Evolutionary conservation across 2,888 invertebrate species (phyloP), one percentile per base, ranked within the genome.

Genomic region (Timema podura): DNA sequence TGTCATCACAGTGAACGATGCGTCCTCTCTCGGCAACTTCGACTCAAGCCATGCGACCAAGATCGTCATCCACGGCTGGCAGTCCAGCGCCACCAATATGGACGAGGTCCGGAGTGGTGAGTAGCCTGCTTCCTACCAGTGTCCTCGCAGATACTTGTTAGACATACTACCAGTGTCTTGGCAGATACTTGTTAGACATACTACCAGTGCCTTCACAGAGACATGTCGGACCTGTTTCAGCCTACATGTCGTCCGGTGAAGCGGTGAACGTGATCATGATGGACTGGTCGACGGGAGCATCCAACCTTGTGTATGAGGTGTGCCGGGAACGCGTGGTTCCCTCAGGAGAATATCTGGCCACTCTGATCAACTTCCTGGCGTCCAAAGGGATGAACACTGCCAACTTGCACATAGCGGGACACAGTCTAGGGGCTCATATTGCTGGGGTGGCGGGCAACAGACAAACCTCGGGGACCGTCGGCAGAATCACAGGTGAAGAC

Each of bases 401-500:
- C 48, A 9, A 5, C 9, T 6, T 65, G 7, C 48, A 65, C 7
- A 16, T 65, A 5, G 8, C 46, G 11, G 65, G 65, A 2, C 65
- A 65, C 48, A 7, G 59, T 48, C 10, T 57, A 61, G 65, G 65
- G 10, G 65, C 65, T 10, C 65, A 65, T 47, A 10, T 65, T 2
- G 46, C 48, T 9, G 65, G 65, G 16, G 16, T 65, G 10, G 65
- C 65, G 16, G 65, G 13, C 48, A 65, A 65, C 48, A 46, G 65
- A 46, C 10, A 44, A 5, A 46, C 15, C 5, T 45, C 5, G 16
- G 65, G 48, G 47, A 65, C 16, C 10, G 48, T 65, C 0, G 65
- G 47, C 65, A 10, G 46, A 8, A 16, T 65, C 7, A 65, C 65
- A n/a, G 65, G 65, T 65, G 44, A 30, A 1, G 30, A 30, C 30